Conservation (phyloP, 2,888 invertebrate species). For the Megalurothrips usitatus region DNA sequence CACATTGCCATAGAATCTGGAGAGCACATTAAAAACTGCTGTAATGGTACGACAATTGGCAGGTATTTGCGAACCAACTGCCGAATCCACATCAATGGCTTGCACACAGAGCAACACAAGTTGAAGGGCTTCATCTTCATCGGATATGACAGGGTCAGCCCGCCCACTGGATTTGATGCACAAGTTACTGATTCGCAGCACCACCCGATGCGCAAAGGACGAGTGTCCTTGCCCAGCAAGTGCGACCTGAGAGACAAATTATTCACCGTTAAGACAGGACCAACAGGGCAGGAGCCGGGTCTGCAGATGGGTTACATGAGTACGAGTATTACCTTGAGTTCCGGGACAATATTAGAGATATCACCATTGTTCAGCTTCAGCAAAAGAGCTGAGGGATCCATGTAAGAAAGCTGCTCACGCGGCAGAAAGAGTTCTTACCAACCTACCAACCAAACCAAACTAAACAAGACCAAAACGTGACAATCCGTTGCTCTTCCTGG, state of each 20-base stretch:
- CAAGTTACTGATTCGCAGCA: neutral
- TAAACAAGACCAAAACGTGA: no score
- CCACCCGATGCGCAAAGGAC: neutral
- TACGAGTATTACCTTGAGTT: neutral
- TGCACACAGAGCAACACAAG: neutral
- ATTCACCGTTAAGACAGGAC: neutral
- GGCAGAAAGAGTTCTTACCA: no score
- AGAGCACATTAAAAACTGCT: neutral
- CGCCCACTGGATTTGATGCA: neutral
- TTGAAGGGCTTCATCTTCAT: neutral
- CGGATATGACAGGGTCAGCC: neutral
- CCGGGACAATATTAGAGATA: neutral
- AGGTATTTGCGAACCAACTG: neutral
- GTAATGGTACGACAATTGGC: neutral
- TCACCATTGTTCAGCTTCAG: neutral
- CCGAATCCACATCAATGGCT: neutral
- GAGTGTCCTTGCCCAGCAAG: neutral
- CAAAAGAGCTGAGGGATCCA: neutral
- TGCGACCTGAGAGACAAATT: neutral
- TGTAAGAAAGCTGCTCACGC: neutral
- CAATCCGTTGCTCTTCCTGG: no score
- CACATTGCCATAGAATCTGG: neutral
- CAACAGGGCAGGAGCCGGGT: neutral
- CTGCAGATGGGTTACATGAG: neutral
- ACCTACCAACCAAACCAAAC: no score